Base-by-base conservation (phyloP, 2,797 vertebrate species). In the Rhynchonycteris naso region DNA sequence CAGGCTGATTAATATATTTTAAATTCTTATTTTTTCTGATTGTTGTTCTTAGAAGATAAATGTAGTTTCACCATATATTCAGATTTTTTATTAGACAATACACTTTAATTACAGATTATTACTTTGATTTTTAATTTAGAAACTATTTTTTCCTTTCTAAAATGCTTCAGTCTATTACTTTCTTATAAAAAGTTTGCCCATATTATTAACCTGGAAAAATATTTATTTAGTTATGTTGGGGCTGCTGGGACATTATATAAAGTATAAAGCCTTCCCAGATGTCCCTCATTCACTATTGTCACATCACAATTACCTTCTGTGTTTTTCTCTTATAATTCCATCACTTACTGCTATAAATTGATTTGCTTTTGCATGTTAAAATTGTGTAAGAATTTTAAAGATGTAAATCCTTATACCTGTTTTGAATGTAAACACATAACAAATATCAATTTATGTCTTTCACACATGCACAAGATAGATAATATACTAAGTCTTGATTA, bases 51-150 rank as follows among this genome's bases (percentile, higher is more conserved):
- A 26, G 6, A 72, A 89, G 9, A 18, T 12, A 82, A 79, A 95
- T 33, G 4, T 3, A 88, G 22, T 61, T 61, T 0, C 22, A 4
- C n/a, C 28, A 94, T 16, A 71, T 93, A 72, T 0, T 38, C 9
- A 50, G 7, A 15, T 58, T 74, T 74, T 38, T 30, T 10, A 80
- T 72, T 90, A 54, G 30, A 35, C 0, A 61, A 78, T 33, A 4
- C 4, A n/a, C 3, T 92, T 86, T 83, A 59, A 91, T 65, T 88
- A 91, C 59, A 58, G n/a, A 86, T 52, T 95, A 69, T 15, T 5
- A 1, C 91, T 84, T 74, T 7, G 30, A n/a, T 76, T 75, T 65
- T 8, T 78, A 56, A 63, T n/a, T 90, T 61, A 83, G 12, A 82
- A 76, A 59, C 4, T 38, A 16, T 7, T 85, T 93, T 95, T 76